Percentiles rank a stretch among this genome's conserved stretches.
Conservation (phyloP, 2,888 invertebrate genomes). For the Dryobota labecula region DNA sequence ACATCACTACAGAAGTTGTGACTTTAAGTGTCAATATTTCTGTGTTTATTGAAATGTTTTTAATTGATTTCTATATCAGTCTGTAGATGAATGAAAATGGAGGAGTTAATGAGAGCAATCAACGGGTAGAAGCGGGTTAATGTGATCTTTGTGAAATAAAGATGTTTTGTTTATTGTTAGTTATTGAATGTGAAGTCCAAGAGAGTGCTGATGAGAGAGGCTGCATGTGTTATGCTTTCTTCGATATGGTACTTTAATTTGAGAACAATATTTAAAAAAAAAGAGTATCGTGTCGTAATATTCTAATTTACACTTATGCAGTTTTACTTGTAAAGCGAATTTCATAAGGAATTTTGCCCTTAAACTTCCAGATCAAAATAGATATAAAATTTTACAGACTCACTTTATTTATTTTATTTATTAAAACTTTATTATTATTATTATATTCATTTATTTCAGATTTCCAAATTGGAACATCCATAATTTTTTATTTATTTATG, state of each 20-base stretch:
- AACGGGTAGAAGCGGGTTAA: slow-evolving; percentile 1
- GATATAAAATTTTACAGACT: not conserved
- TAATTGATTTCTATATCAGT: slow-evolving; percentile 55
- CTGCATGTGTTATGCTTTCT: not conserved
- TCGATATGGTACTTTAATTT: not conserved
- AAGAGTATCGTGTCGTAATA: not conserved
- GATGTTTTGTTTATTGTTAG: slow-evolving; percentile 25
- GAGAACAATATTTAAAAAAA: not conserved
- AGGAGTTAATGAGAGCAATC: slow-evolving; percentile 28
- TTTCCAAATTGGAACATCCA: too few relatives aligned
- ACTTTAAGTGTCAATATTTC: slow-evolving; percentile 45
- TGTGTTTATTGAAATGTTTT: slow-evolving; percentile 44
- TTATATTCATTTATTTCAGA: too few relatives aligned
- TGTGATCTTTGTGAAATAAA: slow-evolving; percentile 12
- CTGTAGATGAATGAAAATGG: slow-evolving; percentile 19
- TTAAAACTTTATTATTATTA: too few relatives aligned
- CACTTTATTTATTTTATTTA: too few relatives aligned
- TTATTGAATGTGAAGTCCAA: slow-evolving; percentile 27
- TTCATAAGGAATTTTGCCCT: not conserved
- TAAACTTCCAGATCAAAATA: not conserved
- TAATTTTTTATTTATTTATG: too few relatives aligned
- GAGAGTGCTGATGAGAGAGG: too few relatives aligned
- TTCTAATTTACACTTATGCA: not conserved
- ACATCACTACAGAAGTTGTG: slow-evolving; percentile 47
- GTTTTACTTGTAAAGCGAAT: not conserved